Percentiles rank a stretch among this genome's conserved stretches.
Conservation (phyloP, 2,113 vertebrate species). For the Girardinichthys multiradiatus region DNA sequence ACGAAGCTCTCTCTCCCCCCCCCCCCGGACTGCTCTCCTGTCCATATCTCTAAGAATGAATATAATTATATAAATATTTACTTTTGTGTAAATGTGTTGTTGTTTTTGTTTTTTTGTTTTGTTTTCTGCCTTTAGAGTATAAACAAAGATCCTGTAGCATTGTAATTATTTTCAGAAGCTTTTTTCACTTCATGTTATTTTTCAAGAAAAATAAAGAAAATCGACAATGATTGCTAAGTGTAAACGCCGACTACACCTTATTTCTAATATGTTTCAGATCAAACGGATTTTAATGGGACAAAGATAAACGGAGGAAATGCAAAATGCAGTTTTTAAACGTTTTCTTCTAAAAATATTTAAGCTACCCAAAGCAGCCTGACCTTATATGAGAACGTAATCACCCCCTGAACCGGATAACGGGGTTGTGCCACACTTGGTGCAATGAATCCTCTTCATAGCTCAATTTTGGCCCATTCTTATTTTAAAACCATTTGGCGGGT, state of each 20-base stretch:
- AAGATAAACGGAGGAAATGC: not conserved
- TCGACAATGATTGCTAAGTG: slow-evolving; percentile 31
- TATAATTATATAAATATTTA: slow-evolving; percentile 81
- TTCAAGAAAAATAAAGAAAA: slow-evolving; percentile 77
- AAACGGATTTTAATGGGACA: not conserved
- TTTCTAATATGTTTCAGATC: not conserved
- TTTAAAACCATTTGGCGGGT: not conserved
- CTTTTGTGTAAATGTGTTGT: slow-evolving; percentile 83
- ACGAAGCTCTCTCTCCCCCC: slow-evolving; percentile 46
- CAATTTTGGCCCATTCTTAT: not conserved
- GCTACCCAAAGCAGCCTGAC: too few species aligned
- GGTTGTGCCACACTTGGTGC: too few species aligned
- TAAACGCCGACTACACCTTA: not conserved
- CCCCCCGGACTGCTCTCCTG: slow-evolving; percentile 48
- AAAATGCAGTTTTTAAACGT: not conserved
- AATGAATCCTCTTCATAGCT: not conserved
- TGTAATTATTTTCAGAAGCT: slow-evolving; percentile 82
- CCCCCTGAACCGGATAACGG: too few species aligned
- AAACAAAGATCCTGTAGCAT: slow-evolving; percentile 78
- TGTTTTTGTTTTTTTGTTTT: too few species aligned
- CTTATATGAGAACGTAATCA: too few species aligned
- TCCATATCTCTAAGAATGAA: slow-evolving; percentile 72
- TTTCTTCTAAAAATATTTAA: too few species aligned
- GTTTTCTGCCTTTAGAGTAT: slow-evolving; percentile 59
- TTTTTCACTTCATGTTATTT: slow-evolving; percentile 80